A percentile compares a stretch with the other conserved stretches of the same genome.
phyloP scores from a whole-genome alignment of 2,888 invertebrate species.

The Drosophila tripunctata region DNA sequence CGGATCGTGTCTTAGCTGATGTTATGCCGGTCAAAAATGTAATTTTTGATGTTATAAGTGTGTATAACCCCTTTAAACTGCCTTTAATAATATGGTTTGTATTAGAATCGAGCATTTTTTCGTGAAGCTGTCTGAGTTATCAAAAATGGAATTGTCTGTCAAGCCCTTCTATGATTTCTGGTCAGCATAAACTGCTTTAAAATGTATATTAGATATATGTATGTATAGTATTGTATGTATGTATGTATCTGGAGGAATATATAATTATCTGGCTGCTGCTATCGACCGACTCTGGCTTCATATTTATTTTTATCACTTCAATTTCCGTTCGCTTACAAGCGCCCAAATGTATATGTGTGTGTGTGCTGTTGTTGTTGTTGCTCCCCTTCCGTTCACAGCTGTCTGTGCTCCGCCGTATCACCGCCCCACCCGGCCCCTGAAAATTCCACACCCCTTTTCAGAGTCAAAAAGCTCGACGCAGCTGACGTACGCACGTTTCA shows the following conservation, averaged over 20 bases:
- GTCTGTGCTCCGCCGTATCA: conserved; percentile 1
- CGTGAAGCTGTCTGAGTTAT: background rate
- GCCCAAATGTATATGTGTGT: conserved; percentile 21
- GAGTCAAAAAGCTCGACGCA: conserved; percentile 35
- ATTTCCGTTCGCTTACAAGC: conserved; percentile 69
- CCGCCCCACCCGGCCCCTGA: background rate
- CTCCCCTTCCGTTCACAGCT: conserved; percentile 39
- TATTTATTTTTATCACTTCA: conserved; percentile 77
- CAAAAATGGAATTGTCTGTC: background rate
- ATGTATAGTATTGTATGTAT: background rate
- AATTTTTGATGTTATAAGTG: too few species aligned
- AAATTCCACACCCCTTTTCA: background rate
- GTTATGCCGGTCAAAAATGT: too few species aligned
- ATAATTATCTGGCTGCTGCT: conserved; percentile 50
- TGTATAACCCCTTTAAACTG: too few species aligned
- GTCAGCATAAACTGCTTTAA: conserved; percentile 5
- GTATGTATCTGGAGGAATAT: conserved; percentile 29
- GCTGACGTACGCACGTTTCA: conserved; percentile 46
- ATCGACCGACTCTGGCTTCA: conserved; percentile 57
- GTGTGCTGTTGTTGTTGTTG: conserved; percentile 1
- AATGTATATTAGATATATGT: conserved; percentile 9
- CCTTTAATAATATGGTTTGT: too few species aligned
- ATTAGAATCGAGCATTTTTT: too few species aligned
- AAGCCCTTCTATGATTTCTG: conserved; percentile 20
- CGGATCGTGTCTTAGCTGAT: too few species aligned